Conservation (phyloP, 2,888 invertebrate genomes). For the Acheta domesticus region DNA sequence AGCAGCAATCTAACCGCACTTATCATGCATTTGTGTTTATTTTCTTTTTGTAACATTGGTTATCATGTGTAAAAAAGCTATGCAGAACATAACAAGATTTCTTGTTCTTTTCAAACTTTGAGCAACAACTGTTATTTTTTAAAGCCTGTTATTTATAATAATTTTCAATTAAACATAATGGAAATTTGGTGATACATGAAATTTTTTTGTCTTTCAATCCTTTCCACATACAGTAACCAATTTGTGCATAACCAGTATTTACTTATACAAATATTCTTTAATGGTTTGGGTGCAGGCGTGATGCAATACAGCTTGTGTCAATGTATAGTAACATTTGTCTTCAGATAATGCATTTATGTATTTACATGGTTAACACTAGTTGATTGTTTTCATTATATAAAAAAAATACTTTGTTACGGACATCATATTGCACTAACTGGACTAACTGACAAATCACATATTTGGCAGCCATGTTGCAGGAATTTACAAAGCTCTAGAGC, state of each 20-base stretch:
- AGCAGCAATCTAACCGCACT: constrained; percentile 31
- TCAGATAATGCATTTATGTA: constrained; percentile 28
- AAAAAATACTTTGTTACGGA: constrained; percentile 26
- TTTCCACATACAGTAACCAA: constrained; percentile 30
- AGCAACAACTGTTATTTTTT: constrained; percentile 32
- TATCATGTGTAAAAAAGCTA: constrained; percentile 31
- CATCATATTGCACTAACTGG: constrained; percentile 27
- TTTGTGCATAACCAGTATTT: constrained; percentile 32
- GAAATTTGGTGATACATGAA: constrained; percentile 27
- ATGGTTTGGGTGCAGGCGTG: constrained; percentile 40
- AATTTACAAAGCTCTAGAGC: constrained; percentile 33
- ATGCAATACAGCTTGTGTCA: constrained; percentile 28
- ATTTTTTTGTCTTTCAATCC: constrained; percentile 19
- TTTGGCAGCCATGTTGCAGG: constrained; percentile 30
- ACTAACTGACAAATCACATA: constrained; percentile 30
- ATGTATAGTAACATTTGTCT: constrained; percentile 32
- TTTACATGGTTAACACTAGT: constrained; percentile 28
- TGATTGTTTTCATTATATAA: constrained; percentile 26
- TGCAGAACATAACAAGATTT: constrained; percentile 30
- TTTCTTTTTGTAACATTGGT: constrained; percentile 30
- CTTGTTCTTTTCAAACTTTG: constrained; percentile 31
- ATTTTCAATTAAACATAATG: constrained; percentile 30
- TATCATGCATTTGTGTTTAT: constrained; percentile 29
- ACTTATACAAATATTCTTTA: constrained; percentile 27
- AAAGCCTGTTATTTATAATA: constrained; percentile 30